phyloP scores from a whole-genome alignment of 1,140 invertebrate species.

The Drosophila fuyamai region DNA sequence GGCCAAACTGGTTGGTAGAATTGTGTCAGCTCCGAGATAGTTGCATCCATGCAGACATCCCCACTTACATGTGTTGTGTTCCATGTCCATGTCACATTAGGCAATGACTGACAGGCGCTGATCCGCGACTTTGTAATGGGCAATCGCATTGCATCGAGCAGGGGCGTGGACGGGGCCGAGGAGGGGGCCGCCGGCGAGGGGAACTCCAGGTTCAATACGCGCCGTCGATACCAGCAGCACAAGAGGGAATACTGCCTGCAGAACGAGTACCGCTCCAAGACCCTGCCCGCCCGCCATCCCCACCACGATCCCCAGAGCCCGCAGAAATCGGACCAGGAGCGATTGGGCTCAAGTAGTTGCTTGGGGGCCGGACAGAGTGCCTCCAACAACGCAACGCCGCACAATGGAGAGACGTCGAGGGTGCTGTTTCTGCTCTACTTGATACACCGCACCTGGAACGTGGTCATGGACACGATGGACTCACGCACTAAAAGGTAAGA shows the following conservation, averaged over 20 bases:
- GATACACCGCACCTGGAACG: constrained; percentile 89
- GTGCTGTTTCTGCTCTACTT: constrained; percentile 89
- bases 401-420: constrained; percentile 86
- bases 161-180: constrained; percentile 11
- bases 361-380: constrained; percentile 38
- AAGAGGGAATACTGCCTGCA: constrained; percentile 67
- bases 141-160: constrained; percentile 53
- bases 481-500: constrained; percentile 86
- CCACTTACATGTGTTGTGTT: constrained; percentile 39
- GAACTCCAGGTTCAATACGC: constrained; percentile 56
- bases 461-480: constrained; percentile 87
- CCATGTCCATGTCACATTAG: constrained; percentile 62
- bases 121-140: constrained; percentile 61
- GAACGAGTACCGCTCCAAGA: constrained; percentile 70
- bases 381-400: constrained; percentile 40
- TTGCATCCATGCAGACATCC: constrained; percentile 8
- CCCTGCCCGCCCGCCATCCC: constrained; percentile 58
- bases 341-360: constrained; percentile 59
- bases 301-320: constrained; percentile 7
- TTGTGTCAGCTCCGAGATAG: constrained; percentile 39
- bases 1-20: constrained; percentile 62
- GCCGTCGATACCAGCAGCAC: constrained; percentile 69
- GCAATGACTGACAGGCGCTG: constrained; percentile 64
- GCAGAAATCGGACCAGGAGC: not conserved
- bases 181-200: constrained; percentile 26